Evolutionary conservation across 2,113 vertebrate species (phyloP).

Genomic region (Stercorarius parasiticus): DNA sequence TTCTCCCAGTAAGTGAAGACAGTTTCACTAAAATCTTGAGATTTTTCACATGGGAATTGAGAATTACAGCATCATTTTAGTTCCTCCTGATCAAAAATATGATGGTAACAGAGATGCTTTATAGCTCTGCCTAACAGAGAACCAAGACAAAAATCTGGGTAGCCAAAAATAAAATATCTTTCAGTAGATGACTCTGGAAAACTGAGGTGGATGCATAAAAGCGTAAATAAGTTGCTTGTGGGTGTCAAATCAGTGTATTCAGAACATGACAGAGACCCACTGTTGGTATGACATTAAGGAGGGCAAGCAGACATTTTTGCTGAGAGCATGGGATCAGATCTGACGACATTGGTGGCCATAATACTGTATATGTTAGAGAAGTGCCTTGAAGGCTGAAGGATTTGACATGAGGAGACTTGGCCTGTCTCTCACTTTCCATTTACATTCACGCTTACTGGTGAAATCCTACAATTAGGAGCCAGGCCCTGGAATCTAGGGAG

Average conservation of each 20-base stretch:
- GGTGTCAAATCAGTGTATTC: background rate
- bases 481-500: background rate
- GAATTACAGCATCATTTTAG: too few species aligned
- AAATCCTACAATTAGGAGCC: accelerated
- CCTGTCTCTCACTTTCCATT: background rate
- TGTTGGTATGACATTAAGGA: background rate
- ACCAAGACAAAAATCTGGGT: background rate
- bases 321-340: background rate
- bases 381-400: background rate
- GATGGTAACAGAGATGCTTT: background rate
- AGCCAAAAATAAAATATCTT: background rate
- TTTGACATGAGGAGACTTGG: background rate
- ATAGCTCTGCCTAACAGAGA: background rate
- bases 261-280: background rate
- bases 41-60: too few species aligned
- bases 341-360: background rate
- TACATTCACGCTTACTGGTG: too few species aligned
- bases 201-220: background rate
- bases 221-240: background rate
- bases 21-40: too few species aligned
- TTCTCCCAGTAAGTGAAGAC: accelerated
- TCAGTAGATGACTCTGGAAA: background rate
- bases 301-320: background rate
- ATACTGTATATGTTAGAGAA: background rate
- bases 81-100: background rate